Base-by-base conservation (phyloP, 2,113 vertebrate genomes). In the Glareola pratincola region DNA sequence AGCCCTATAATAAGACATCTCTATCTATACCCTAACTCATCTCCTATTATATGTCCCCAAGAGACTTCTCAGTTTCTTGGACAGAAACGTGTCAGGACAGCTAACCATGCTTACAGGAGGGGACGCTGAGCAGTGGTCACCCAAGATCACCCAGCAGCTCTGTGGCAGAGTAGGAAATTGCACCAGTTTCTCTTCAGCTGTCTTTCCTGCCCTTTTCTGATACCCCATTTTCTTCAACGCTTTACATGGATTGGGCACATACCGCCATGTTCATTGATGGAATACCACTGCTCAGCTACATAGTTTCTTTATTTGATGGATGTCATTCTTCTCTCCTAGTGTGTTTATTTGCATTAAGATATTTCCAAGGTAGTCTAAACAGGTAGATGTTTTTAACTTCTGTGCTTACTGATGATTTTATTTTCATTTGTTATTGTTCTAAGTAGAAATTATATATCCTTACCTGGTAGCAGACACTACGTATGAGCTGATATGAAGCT, bases 191-290 rank as follows among this genome's bases (percentile, higher is more conserved):
- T 30, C 23, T 77, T 68, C 69, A 60, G 15, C 18, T 89, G 24
- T 9, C 8, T 19, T 0, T 51, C n/a, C 14, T 85, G 4, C 3
- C 7, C 60, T 19, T 75, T 82, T 66, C 67, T 73, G 30, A 64
- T 27, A 51, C 43, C 34, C 11, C 9, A 3, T 76, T 83, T 88
- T 64, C 71, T 88, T 72, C 41, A 48, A 5, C 8, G 3, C 6
- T 1, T 62, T 54, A 7, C 10, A 3, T 47, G 45, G 36, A 56
- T 43, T 73, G 29, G 18, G 23, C 34, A 30, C 34, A 2, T 30
- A 29, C 5, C 3, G 59, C 22, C 1, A 0, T 63, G 43, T 41
- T 90, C 15, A 12, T 34, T 72, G n/a, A 4, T 2, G 36, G 13
- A 59, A 23, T 68, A 26, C 34, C 10, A 16, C 8, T 23, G 5